Evolutionary conservation across 2,888 invertebrate genomes (phyloP), one percentile per base, ranked within the genome.

Genomic region (Plebejus argus): DNA sequence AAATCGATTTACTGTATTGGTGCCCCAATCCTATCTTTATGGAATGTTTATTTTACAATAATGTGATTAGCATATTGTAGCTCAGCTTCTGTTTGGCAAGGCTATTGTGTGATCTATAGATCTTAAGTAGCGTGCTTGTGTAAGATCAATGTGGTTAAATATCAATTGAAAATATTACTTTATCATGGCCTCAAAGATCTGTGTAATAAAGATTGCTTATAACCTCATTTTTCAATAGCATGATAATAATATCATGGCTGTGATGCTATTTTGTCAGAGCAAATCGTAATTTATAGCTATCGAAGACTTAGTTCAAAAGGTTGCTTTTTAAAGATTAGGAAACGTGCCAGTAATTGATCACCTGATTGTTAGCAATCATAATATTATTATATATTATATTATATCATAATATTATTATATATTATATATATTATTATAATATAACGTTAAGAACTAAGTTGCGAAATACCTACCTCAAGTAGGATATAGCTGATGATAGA

Each of bases 61-160:
- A 88, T 85, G 85, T 92, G 91, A 93, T 93, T 92, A 91, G 89
- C 87, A 86, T 86, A 92, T 93, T 93, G 92, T 92, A 82, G 81
- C 80, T 78, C 76, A 81, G 91, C 93, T 92, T 93, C 93, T 90
- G 93, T 93, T 91, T 88, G 77, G 45, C 74, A 53, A 74, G 74
- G 74, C 53, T 53, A 74, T 53, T 74, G 49, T 23, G 20, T 18
- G 74, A 39, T 72, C 53, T 53, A 53, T 74, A 49, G 74, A 53
- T 53, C 28, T 49, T 74, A 74, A 53, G 45, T 53, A 53, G 74
- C 23, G 23, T 49, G 53, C 49, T 74, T 53, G 74, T 74, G 74
- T 49, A 53, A 23, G 74, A 28, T 74, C 49, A 23, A 45, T 74
- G 53, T 66, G 28, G 28, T 53, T 74, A 28, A 74, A 74, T 74